These are phyloP conservation scores for Netelia virgata DNA, from an alignment of 2,888 invertebrate genomes.

Conservation along the genomic window DNA sequence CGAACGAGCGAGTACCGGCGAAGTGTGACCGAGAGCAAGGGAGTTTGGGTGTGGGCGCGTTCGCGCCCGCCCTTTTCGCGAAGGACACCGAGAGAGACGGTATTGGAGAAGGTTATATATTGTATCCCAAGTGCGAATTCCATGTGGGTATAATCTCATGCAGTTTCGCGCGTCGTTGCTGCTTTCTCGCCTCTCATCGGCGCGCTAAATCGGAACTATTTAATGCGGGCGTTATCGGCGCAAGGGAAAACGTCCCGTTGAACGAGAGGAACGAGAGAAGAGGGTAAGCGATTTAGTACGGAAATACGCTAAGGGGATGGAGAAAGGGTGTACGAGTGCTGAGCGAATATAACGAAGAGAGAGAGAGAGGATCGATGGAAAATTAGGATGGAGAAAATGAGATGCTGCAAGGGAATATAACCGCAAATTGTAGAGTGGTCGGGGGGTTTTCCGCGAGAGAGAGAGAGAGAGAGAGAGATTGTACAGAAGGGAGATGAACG, in stretches of 20 bases:
- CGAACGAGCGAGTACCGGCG: not conserved
- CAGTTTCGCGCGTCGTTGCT: constrained; percentile 72
- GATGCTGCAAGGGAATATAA: constrained; percentile 46
- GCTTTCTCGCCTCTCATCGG: constrained; percentile 53
- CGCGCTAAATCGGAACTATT: constrained; percentile 77
- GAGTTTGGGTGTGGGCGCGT: not conserved
- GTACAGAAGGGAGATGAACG: constrained; percentile 42
- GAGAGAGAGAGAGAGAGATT: constrained; percentile 41
- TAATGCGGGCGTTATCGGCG: constrained; percentile 73
- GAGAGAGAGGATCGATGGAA: constrained; percentile 42
- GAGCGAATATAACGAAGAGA: constrained; percentile 30
- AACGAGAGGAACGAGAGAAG: constrained; percentile 37
- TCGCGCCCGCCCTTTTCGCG: constrained; percentile 25
- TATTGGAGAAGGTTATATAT: constrained; percentile 17
- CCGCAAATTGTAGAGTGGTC: constrained; percentile 36
- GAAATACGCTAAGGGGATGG: constrained; percentile 22
- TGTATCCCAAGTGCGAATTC: constrained; percentile 75
- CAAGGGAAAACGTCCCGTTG: constrained; percentile 39
- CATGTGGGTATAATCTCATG: constrained; percentile 75
- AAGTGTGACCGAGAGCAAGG: constrained; percentile 17
- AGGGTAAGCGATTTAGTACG: constrained; percentile 31
- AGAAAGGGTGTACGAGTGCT: constrained; percentile 15
- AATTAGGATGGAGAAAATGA: constrained; percentile 66
- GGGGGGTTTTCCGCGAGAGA: constrained; percentile 24
- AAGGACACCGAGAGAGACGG: not conserved